Conservation (phyloP, 2,888 invertebrate genomes). For the Panopea generosa region DNA sequence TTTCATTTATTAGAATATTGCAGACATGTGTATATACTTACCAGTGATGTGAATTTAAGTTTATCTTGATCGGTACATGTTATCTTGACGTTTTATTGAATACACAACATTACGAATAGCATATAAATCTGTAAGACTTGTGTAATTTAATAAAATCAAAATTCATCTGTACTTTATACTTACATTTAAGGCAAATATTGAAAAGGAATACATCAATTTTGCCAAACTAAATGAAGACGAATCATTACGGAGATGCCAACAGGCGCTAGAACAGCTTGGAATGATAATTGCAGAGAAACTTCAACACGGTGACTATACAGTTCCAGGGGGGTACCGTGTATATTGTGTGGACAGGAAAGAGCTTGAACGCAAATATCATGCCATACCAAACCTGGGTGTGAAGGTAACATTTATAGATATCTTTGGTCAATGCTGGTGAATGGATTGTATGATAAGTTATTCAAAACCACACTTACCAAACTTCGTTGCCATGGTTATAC, state of each 20-base stretch:
- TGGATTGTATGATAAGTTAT: no score
- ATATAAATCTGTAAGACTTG: no score
- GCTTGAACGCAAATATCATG: slow-evolving; percentile 6
- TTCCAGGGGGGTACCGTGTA: slow-evolving; percentile 4
- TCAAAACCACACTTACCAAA: no score
- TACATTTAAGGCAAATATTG: not conserved
- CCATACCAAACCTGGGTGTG: not conserved
- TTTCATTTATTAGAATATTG: no score
- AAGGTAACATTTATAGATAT: not conserved
- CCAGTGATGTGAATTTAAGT: no score
- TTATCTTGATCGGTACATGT: no score
- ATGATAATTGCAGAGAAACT: not conserved
- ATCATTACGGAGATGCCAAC: not conserved
- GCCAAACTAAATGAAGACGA: not conserved
- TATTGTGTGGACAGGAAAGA: not conserved
- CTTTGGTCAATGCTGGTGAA: not conserved
- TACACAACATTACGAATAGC: no score
- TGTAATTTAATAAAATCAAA: not conserved
- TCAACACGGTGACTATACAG: slow-evolving; percentile 2
- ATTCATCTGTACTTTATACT: not conserved
- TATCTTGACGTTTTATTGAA: no score
- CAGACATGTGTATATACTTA: no score
- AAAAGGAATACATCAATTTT: not conserved
- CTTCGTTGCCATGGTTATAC: no score
- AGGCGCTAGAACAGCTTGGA: not conserved